These are phyloP conservation scores for Leuctra nigra DNA, from an alignment of 2,888 invertebrate species.

Conservation along the genomic window DNA sequence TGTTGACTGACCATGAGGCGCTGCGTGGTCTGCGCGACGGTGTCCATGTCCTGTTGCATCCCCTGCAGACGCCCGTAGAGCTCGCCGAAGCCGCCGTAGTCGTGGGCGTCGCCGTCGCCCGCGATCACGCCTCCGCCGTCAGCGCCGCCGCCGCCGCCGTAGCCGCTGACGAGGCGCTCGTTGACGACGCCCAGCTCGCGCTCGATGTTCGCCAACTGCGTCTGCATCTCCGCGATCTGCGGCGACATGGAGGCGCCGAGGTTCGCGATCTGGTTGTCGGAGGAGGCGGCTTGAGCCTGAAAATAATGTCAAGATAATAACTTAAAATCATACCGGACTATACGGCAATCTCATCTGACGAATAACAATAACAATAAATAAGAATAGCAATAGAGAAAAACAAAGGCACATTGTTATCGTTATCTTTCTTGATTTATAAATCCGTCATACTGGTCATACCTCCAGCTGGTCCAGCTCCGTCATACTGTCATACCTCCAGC, in stretches of 20 bases:
- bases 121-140: not conserved
- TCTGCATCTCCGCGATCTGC: slow-evolving; percentile 45
- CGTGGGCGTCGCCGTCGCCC: slow-evolving; percentile 31
- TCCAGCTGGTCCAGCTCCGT: no score
- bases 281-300: not conserved
- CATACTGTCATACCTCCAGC: no score
- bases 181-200: slow-evolving; percentile 38
- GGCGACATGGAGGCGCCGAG: slow-evolving; percentile 38
- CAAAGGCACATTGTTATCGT: no score
- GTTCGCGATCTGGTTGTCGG: slow-evolving; percentile 34
- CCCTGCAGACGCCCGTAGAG: slow-evolving; percentile 39
- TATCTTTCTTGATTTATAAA: no score
- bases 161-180: slow-evolving; percentile 33
- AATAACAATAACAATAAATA: no score
- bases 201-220: slow-evolving; percentile 44
- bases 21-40: slow-evolving; percentile 37
- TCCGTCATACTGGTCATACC: no score
- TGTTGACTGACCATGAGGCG: slow-evolving; percentile 47
- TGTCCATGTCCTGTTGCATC: slow-evolving; percentile 42
- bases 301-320: no score
- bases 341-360: no score
- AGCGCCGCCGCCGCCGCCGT: not conserved
- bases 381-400: no score
- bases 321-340: no score
- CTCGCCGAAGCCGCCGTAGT: slow-evolving; percentile 34